Conservation (phyloP, 1,140 invertebrate species). For the Bombus ignitus region DNA sequence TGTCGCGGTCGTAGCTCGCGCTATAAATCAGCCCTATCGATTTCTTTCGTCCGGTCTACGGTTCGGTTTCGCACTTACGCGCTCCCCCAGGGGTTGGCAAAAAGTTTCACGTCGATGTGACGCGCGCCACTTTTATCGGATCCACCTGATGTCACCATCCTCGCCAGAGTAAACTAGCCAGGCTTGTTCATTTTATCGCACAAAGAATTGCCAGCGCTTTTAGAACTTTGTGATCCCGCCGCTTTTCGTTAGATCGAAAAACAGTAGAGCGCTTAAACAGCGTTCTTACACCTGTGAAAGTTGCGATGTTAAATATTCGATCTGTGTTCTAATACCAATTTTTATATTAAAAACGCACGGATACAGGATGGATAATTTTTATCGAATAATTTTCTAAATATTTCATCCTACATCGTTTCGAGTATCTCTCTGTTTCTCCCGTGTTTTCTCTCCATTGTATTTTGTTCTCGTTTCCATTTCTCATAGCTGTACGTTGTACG, state of each 20-base stretch:
- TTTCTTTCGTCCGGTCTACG: slow-evolving; percentile 50
- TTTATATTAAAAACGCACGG: background rate
- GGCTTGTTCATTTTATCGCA: too few relatives aligned
- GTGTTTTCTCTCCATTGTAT: background rate
- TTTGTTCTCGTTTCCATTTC: too few relatives aligned
- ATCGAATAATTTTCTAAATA: background rate
- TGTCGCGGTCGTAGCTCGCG: slow-evolving; percentile 59
- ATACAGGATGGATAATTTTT: background rate
- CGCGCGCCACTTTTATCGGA: slow-evolving; percentile 51
- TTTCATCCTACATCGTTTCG: background rate
- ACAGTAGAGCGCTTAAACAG: too few relatives aligned
- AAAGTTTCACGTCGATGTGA: slow-evolving; percentile 40
- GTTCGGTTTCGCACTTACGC: slow-evolving; percentile 47
- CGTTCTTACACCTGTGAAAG: too few relatives aligned
- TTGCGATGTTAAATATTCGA: too few relatives aligned
- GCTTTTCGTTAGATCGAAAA: too few relatives aligned
- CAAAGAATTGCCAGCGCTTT: too few relatives aligned
- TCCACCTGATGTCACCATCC: slow-evolving; percentile 1
- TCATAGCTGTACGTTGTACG: too few relatives aligned
- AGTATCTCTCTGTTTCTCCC: background rate
- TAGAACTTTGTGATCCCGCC: too few relatives aligned
- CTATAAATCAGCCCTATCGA: slow-evolving; percentile 76
- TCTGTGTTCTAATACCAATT: background rate
- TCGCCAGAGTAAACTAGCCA: background rate
- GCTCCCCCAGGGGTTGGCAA: background rate